These are phyloP conservation scores for Papilio machaon DNA, from an alignment of 1,140 invertebrate species.

Conservation along the genomic window DNA sequence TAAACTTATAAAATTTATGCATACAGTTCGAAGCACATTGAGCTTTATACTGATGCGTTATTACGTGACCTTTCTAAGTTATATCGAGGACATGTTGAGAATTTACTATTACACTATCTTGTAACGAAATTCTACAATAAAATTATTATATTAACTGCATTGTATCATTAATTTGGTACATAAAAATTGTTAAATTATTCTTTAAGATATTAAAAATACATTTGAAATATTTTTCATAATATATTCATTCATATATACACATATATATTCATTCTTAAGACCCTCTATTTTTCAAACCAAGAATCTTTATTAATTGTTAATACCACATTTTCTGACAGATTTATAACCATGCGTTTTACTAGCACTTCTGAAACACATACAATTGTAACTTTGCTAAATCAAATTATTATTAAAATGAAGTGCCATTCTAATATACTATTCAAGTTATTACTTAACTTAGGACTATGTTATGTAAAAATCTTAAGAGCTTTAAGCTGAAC, in stretches of 20 bases:
- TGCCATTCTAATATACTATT: neutral
- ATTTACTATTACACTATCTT: constrained; percentile 6
- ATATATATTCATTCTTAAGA: too few species aligned
- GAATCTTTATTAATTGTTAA: too few species aligned
- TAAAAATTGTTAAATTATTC: too few species aligned
- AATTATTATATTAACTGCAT: neutral
- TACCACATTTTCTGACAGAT: too few species aligned
- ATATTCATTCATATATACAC: too few species aligned
- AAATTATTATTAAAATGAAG: too few species aligned
- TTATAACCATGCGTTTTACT: too few species aligned
- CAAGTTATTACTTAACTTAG: neutral
- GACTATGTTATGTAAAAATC: neutral
- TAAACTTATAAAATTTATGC: constrained; percentile 16
- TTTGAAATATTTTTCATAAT: too few species aligned
- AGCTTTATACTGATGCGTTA: constrained; percentile 11
- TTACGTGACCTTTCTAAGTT: constrained; percentile 18
- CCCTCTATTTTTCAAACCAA: too few species aligned
- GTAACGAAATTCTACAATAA: neutral
- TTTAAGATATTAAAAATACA: too few species aligned
- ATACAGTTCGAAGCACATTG: neutral
- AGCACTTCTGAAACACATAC: too few species aligned
- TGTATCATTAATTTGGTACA: neutral
- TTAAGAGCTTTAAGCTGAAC: neutral
- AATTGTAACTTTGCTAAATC: too few species aligned
- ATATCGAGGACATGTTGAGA: neutral